Evolutionary conservation across 2,888 invertebrate genomes (phyloP).

Genomic region (Epistrophe grossulariae): DNA sequence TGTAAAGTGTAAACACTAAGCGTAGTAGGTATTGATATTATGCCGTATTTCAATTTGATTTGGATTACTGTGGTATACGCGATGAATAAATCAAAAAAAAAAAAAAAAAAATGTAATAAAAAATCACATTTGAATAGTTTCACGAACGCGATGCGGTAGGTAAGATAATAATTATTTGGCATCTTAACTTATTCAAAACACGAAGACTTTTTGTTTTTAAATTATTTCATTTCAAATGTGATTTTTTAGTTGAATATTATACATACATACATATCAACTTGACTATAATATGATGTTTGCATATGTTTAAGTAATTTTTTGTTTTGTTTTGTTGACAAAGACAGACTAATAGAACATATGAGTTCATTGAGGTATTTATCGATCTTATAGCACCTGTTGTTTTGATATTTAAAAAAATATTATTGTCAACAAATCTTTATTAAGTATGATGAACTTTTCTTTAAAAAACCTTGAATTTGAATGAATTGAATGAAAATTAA

Average conservation of each 20-base stretch:
- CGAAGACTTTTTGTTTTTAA: slow-evolving; percentile 59
- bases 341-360: no score
- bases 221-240: slow-evolving; percentile 47
- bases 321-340: slow-evolving; percentile 1
- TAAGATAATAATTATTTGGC: slow-evolving; percentile 69
- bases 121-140: slow-evolving; percentile 65
- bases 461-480: not conserved
- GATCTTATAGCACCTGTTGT: slow-evolving; percentile 19
- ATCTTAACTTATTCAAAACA: slow-evolving; percentile 64
- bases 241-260: slow-evolving; percentile 19
- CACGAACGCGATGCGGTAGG: slow-evolving; percentile 75
- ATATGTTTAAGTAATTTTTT: not conserved
- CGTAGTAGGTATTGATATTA: not conserved
- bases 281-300: no score
- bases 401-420: slow-evolving; percentile 4
- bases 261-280: no score
- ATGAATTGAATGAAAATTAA: not conserved
- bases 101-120: slow-evolving; percentile 62
- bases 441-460: not conserved
- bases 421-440: not conserved
- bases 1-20: slow-evolving; percentile 4
- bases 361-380: not conserved
- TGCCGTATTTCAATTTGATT: slow-evolving; percentile 53
- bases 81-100: slow-evolving; percentile 67
- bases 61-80: slow-evolving; percentile 29